Percentiles rank a stretch among this genome's conserved stretches.
Conservation (phyloP, 2,797 vertebrate species). For the Sebastes oblongus region DNA sequence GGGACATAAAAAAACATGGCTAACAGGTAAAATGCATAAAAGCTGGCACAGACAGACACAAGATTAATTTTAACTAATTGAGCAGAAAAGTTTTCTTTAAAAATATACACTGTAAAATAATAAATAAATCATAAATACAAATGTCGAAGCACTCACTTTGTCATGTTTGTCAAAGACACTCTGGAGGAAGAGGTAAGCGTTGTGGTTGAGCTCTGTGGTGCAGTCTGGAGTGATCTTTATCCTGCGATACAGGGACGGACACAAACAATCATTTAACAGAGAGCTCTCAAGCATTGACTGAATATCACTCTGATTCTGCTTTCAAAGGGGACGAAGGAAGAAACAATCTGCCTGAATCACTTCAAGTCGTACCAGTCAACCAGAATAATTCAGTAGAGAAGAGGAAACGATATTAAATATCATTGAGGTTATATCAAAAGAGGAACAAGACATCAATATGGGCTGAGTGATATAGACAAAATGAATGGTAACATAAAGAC, state of each 20-base stretch:
- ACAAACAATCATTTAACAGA: not conserved
- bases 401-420: not conserved
- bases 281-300: no score
- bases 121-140: not conserved
- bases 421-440: not conserved
- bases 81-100: not conserved
- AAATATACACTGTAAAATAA: not conserved
- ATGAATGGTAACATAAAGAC: not conserved
- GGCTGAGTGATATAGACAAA: no score
- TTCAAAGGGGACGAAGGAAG: no score
- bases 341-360: not conserved
- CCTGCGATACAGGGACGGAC: slow-evolving; percentile 70
- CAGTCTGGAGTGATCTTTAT: slow-evolving; percentile 94
- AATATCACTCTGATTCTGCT: no score
- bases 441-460: not conserved
- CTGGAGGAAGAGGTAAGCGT: slow-evolving; percentile 97
- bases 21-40: not conserved
- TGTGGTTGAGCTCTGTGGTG: slow-evolving; percentile 98
- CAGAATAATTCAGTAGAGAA: not conserved
- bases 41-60: not conserved
- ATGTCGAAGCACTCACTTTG: slow-evolving; percentile 84
- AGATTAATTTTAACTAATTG: not conserved
- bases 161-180: slow-evolving; percentile 99
- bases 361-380: not conserved
- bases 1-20: not conserved